Percentiles rank a stretch among this genome's conserved stretches.
These are phyloP conservation scores for Netelia melanura DNA, from an alignment of 2,888 invertebrate genomes.

Conservation along the genomic window DNA sequence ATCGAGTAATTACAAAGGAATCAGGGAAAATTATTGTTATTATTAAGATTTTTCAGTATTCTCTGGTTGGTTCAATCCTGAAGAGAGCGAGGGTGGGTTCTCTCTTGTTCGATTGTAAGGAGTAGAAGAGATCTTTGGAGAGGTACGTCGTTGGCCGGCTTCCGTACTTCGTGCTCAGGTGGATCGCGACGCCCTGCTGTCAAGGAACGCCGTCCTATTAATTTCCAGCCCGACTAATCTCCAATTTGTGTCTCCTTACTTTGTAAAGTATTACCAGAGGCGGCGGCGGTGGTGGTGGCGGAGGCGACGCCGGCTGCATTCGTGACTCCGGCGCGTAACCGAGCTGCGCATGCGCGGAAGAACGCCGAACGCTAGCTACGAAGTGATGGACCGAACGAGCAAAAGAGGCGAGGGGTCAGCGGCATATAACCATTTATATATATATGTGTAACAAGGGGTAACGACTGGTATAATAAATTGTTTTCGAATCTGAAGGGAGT, in stretches of 20 bases:
- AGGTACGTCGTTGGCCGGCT: neutral
- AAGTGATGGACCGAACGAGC: slow-evolving; percentile 46
- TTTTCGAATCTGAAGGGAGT: slow-evolving; percentile 51
- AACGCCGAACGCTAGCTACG: neutral
- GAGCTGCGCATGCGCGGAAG: slow-evolving; percentile 30
- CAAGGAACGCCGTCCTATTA: slow-evolving; percentile 77
- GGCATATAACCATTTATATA: neutral
- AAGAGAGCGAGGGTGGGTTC: neutral
- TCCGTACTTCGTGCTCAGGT: slow-evolving; percentile 73
- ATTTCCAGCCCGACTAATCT: slow-evolving; percentile 81
- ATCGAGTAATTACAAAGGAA: too few relatives aligned
- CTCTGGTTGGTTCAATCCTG: neutral
- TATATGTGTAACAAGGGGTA: neutral
- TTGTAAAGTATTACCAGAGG: slow-evolving; percentile 74
- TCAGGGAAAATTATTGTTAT: too few relatives aligned
- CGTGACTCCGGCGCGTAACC: neutral
- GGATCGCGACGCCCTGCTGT: slow-evolving; percentile 76
- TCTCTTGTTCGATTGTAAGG: neutral
- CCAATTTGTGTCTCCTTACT: slow-evolving; percentile 80
- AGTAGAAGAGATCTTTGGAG: slow-evolving; percentile 2
- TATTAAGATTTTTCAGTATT: neutral
- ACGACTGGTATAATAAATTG: slow-evolving; percentile 58
- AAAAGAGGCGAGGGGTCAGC: neutral
- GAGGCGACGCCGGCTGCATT: too few relatives aligned
- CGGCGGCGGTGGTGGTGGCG: too few relatives aligned